Base-by-base conservation (phyloP, 1,140 invertebrate species). In the Tribolium castaneum region DNA sequence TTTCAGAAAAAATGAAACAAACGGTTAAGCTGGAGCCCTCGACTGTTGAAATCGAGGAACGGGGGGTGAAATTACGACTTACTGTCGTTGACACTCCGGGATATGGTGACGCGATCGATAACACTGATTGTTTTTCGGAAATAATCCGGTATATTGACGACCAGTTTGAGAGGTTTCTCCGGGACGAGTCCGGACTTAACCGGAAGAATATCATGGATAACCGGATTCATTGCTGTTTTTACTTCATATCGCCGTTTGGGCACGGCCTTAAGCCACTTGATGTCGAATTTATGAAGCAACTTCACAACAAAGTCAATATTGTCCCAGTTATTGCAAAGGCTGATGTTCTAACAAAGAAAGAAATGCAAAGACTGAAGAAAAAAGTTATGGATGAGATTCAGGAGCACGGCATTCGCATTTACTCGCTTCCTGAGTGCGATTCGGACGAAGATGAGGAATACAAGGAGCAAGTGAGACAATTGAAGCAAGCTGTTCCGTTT, bases 271-370 rank as follows among this genome's bases (percentile, higher is more conserved):
- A 95, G 82, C 94, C 94, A 0, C 87, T 99, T 78, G 98, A 99
- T 87, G 95, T 99, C 83, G 96, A 99, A 89, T 98, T 99, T 85
- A 99, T 99, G 98, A 99, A 99, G 85, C 94, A 98, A 85, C 89
- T 99, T 7, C 98, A 99, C 86, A 97, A 98, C 82, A 99, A 98
- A 92, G 95, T 98, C 2, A 99, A 99, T 86, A 98, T 99, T 85
- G 97, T 99, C 83, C 98, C 98, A 78, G 96, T 99, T 1, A 98
- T 99, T 85, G 98, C 98, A 54, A 99, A 99, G 90, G 96, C 98
- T 22, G 99, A 99, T 89, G 97, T 97, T 77, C 89, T 99, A 19
- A 99, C 97, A 3, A 97, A 97, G 86, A 97, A 98, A 83, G 99
- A 99, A 91, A 93, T 95, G 76, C 88, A 93, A 76, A 91, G 94